Conservation (phyloP, 1,140 invertebrate genomes). For the Drosophila equinoxialis region DNA sequence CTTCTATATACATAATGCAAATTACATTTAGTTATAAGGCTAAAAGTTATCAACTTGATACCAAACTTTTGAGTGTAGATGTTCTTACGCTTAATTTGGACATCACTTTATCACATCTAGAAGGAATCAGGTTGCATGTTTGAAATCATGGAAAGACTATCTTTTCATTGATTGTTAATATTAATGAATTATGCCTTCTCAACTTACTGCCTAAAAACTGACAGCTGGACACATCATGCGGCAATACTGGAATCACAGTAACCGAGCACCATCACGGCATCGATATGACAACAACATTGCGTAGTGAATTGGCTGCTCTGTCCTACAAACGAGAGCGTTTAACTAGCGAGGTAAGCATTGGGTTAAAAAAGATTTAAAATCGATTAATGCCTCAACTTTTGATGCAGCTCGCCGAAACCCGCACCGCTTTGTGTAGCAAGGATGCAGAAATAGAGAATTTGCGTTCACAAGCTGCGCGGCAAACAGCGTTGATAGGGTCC, state of each 20-base stretch:
- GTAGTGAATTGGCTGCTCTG: conserved; percentile 90
- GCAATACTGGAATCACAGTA: conserved; percentile 54
- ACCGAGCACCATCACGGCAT: conserved; percentile 71
- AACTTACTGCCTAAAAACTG: neutral
- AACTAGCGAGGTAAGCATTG: conserved; percentile 86
- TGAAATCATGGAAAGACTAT: too few species aligned
- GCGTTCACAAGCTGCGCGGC: conserved; percentile 90
- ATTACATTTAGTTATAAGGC: too few species aligned
- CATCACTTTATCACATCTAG: too few species aligned
- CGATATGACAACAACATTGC: conserved; percentile 88
- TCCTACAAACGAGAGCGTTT: conserved; percentile 92
- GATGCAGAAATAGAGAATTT: conserved; percentile 83
- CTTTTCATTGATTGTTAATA: too few species aligned
- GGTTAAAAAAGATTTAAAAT: neutral
- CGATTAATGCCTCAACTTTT: neutral
- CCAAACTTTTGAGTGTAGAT: too few species aligned
- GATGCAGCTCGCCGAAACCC: conserved; percentile 62
- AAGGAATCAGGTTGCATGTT: too few species aligned
- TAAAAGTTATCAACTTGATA: too few species aligned
- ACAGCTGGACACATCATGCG: conserved; percentile 68
- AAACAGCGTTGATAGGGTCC: conserved; percentile 90
- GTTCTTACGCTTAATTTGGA: too few species aligned
- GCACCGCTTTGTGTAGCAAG: conserved; percentile 58
- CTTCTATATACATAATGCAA: too few species aligned
- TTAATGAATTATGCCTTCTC: too few species aligned